These are phyloP conservation scores for Conus canariensis DNA, from an alignment of 2,888 invertebrate genomes.

Conservation along the genomic window DNA sequence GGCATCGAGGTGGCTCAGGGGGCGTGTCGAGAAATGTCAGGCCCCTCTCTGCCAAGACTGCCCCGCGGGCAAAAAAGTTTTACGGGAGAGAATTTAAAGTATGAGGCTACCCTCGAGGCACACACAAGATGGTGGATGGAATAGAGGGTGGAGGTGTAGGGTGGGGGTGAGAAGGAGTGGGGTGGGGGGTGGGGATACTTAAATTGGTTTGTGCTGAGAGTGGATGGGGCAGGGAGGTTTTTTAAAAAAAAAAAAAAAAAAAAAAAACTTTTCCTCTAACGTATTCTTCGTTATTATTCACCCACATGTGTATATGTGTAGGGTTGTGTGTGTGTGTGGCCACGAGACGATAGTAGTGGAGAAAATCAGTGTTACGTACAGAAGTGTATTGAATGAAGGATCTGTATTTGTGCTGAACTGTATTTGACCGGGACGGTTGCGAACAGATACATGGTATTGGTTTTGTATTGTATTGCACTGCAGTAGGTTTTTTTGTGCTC, in stretches of 20 bases:
- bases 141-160: neutral
- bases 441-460: too few species aligned
- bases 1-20: conserved; percentile 31
- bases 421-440: too few species aligned
- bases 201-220: neutral
- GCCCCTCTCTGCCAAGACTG: conserved; percentile 22
- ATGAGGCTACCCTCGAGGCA: conserved; percentile 29
- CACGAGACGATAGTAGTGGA: neutral
- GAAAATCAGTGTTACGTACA: too few species aligned
- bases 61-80: neutral
- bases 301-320: neutral
- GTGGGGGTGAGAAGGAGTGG: neutral
- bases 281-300: neutral
- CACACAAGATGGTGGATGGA: neutral
- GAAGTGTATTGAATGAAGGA: too few species aligned
- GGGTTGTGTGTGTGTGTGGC: conserved; percentile 22
- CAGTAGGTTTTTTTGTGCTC: too few species aligned
- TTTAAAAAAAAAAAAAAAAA: too few species aligned
- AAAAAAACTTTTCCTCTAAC: too few species aligned
- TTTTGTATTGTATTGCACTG: too few species aligned
- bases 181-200: neutral
- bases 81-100: conserved; percentile 34
- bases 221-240: neutral
- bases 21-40: conserved; percentile 39
- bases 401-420: too few species aligned